Percentiles rank a stretch among this genome's conserved stretches.
Evolutionary conservation across 2,113 vertebrate species (phyloP).

Genomic region (Herpetotheres cachinnans): DNA sequence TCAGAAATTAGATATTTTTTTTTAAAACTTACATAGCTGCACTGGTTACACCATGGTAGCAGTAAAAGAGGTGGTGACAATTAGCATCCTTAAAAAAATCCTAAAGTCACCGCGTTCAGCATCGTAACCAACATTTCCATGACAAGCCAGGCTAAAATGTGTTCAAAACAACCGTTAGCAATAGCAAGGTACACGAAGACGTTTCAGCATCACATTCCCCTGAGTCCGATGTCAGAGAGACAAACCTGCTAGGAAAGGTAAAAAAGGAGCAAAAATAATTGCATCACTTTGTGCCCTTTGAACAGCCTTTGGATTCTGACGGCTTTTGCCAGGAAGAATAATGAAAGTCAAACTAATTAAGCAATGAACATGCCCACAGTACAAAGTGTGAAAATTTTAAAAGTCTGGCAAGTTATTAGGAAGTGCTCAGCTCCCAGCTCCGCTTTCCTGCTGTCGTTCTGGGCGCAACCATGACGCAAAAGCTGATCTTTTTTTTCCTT

Average conservation of each 20-base stretch:
- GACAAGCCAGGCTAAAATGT: background rate
- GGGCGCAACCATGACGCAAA: background rate
- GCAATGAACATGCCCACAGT: background rate
- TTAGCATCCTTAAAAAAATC: background rate
- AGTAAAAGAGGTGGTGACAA: background rate
- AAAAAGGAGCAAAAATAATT: background rate
- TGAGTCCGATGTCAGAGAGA: background rate
- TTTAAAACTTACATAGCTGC: background rate
- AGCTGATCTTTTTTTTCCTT: background rate
- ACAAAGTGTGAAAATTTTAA: background rate
- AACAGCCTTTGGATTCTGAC: background rate
- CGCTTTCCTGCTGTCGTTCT: background rate
- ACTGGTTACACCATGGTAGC: background rate
- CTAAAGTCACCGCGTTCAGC: fast-evolving
- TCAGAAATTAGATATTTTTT: background rate
- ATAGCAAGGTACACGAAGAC: background rate
- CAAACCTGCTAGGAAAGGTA: background rate
- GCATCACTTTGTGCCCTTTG: background rate
- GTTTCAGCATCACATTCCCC: background rate
- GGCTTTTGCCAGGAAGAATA: background rate
- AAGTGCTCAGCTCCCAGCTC: background rate
- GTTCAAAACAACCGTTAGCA: background rate
- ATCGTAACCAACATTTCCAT: background rate
- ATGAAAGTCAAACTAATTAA: conserved; percentile 18
- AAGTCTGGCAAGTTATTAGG: background rate